Base-by-base conservation (phyloP, 2,888 invertebrate species). In the Congeria kusceri region DNA sequence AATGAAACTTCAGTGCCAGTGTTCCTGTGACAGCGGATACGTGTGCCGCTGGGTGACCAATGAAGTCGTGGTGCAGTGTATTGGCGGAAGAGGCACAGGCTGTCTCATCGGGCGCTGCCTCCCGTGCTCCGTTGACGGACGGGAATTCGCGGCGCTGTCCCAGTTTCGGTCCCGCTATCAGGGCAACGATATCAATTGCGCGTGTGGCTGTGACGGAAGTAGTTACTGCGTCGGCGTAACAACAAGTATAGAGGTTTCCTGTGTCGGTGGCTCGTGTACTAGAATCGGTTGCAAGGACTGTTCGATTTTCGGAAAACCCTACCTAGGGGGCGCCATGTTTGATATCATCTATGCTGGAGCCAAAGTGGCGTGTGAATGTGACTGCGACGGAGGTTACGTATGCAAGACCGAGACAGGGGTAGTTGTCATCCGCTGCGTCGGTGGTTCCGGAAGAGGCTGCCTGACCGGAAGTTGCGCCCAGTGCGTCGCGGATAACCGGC, bases 121-220 rank as follows among this genome's bases (percentile, higher is more conserved):
- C 9, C 46, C 75, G 23, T 83, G 83, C 57, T n/a, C 59, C 9
- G 80, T 78, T 15, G 73, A 80, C 46, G 78, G 72, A 13, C 66
- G 65, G 1, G 56, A 71, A 15, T 80, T 76, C 53, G 72, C 75
- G 18, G 80, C 75, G 0, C 9, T 76, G 27, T 80, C 80, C 0
- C 67, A 61, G 0, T 83, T 78, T 47, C 49, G 70, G 9, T 69
- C 80, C 3, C 23, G 61, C 1, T 83, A 80, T 32, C 77, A 83
- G 58, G 78, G 83, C 1, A 64, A 78, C 11, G 77, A 83, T 56
- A 58, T 83, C 1, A 56, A 62, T 15, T 83, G 83, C 53, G 75
- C 73, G 0, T 83, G 83, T 46, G 83, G 83, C 3, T 83, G 83
- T 29, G 83, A 83, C 28, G 77, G 80, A 3, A 49, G 68, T 9